Conservation (phyloP, 2,888 invertebrate genomes). For the Drosophila borborema region DNA sequence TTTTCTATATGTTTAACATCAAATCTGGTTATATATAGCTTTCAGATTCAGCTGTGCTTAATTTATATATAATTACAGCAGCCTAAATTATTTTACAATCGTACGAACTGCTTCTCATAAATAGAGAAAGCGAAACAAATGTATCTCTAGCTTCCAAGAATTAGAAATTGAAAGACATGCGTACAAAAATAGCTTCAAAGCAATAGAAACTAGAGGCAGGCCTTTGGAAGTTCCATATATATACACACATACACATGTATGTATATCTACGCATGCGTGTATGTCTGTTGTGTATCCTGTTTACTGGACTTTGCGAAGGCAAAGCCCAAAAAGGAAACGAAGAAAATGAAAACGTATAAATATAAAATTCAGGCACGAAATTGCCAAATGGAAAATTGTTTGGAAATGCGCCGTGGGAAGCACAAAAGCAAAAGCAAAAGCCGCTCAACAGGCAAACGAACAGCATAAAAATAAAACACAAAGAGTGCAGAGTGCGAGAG, state of each 20-base stretch:
- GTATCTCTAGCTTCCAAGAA: constrained; percentile 55
- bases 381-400: constrained; percentile 53
- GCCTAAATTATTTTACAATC: not conserved
- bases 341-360: constrained; percentile 54
- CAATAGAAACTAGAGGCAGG: constrained; percentile 22
- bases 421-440: constrained; percentile 60
- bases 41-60: not conserved
- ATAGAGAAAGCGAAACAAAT: constrained; percentile 4
- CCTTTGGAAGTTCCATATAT: constrained; percentile 52
- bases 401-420: constrained; percentile 73
- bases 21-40: too few relatives aligned
- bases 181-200: constrained; percentile 58
- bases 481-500: constrained; percentile 10
- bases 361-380: constrained; percentile 45
- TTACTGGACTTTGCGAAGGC: constrained; percentile 68
- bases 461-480: constrained; percentile 23
- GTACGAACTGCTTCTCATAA: constrained; percentile 7
- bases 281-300: constrained; percentile 42
- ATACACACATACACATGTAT: not conserved
- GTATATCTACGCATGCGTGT: not conserved
- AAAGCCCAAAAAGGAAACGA: constrained; percentile 71
- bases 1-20: too few relatives aligned
- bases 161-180: constrained; percentile 27
- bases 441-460: constrained; percentile 53
- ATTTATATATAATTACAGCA: not conserved